These are phyloP conservation scores for Hycleus phaleratus DNA, from an alignment of 1,140 invertebrate genomes.

Conservation along the genomic window DNA sequence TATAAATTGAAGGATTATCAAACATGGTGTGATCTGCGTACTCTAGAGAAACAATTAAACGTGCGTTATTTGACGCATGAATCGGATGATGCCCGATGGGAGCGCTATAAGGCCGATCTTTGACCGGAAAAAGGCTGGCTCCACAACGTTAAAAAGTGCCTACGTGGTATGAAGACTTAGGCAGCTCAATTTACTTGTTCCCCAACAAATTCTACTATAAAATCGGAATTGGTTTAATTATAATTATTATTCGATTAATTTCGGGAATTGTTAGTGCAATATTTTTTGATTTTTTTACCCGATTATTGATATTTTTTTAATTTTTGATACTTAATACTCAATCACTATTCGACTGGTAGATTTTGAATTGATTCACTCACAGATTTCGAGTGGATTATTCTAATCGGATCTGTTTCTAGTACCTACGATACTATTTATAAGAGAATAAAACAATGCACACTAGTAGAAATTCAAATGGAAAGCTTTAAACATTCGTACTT, in stretches of 20 bases:
- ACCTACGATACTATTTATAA: too few relatives aligned
- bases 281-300: not conserved
- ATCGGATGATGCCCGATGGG: constrained; percentile 91
- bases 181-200: constrained; percentile 1
- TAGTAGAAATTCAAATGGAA: constrained; percentile 2
- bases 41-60: constrained; percentile 77
- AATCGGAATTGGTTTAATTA: not conserved
- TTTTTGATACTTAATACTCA: too few relatives aligned
- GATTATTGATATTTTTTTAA: too few relatives aligned
- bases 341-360: too few relatives aligned
- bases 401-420: too few relatives aligned
- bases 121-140: constrained; percentile 39
- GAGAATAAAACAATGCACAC: constrained; percentile 1
- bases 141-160: constrained; percentile 37
- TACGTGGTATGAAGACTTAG: constrained; percentile 32
- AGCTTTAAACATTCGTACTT: constrained; percentile 13
- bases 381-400: too few relatives aligned
- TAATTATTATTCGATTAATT: not conserved
- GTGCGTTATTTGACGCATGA: constrained; percentile 90
- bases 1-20: constrained; percentile 73
- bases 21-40: constrained; percentile 89
- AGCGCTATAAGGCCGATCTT: constrained; percentile 37
- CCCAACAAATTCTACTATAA: not conserved
- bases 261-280: not conserved
- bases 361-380: too few relatives aligned